These are phyloP conservation scores for Fulmarus glacialis DNA, from an alignment of 2,113 vertebrate species.

Conservation along the genomic window DNA sequence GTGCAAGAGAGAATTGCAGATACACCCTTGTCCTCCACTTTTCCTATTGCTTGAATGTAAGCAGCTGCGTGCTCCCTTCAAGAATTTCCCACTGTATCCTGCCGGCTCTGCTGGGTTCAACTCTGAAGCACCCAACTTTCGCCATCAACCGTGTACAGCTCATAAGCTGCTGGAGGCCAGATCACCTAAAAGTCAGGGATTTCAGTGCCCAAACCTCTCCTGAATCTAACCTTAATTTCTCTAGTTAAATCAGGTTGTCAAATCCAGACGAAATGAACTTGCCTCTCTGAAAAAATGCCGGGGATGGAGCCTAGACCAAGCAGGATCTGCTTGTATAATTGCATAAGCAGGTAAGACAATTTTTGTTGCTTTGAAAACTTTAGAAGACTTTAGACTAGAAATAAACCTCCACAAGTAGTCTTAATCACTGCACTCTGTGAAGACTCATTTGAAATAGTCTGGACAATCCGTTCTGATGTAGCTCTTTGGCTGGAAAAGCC, in stretches of 20 bases:
- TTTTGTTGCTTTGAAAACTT: constrained; percentile 16
- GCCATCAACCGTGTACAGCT: fast-evolving
- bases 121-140: background rate
- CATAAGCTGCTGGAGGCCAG: background rate
- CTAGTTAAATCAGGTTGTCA: background rate
- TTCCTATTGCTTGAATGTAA: constrained; percentile 2
- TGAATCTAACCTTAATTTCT: background rate
- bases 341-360: background rate
- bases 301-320: background rate
- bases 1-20: constrained; percentile 41
- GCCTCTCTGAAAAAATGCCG: background rate
- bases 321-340: background rate
- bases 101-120: background rate
- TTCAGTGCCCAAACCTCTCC: background rate
- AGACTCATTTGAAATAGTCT: background rate
- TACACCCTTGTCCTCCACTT: constrained; percentile 45
- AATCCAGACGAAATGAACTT: background rate
- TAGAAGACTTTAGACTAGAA: background rate
- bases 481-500: constrained; percentile 3
- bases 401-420: background rate
- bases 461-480: background rate
- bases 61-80: background rate
- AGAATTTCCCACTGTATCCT: background rate
- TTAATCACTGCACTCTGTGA: background rate
- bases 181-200: background rate